Evolutionary conservation across 2,797 vertebrate genomes (phyloP), one percentile per base, ranked within the genome.

Genomic region (Argyrosomus regius): DNA sequence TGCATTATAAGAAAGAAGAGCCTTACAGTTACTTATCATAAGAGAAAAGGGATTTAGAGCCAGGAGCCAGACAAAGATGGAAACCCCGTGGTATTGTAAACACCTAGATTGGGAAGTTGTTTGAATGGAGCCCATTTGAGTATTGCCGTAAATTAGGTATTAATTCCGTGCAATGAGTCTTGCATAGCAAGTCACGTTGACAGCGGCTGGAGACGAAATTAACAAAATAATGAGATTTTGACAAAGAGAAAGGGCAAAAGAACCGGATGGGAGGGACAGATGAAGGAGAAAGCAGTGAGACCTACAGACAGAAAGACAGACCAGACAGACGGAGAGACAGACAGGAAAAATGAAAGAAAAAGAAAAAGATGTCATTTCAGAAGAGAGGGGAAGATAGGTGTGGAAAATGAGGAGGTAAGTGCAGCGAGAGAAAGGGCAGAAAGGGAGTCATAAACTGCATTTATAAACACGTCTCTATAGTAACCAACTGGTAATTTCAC

Each of bases 391-490:
- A 70, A 77, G 82, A 82, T 71, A 66, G 83, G 73, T 85, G 81
- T 73, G 82, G 82, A 89, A 81, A 87, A 88, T 63, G 83, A 83
- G 77, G 78, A 86, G 87, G 86, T 82, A 87, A 89, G 83, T 54
- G 89, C 86, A 69, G 83, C 13, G 68, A 89, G 84, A 85, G 91
- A 91, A 89, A 86, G 91, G 87, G 86, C 85, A 91, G 82, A 89
- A 78, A 72, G 92, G 93, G 93, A 94, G 91, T 90, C 90, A 88
- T 93, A 94, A 94, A 94, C 87, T 69, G 85, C 92, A 94, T 94
- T 95, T 92, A 95, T 93, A 95, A 95, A 95, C 92, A 92, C 83
- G 92, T 95, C 94, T 92, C 94, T 94, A 95, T 95, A 95, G 95
- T 94, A 95, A 95, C 95, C 94, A 88, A 84, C 80, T 87, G 91